Evolutionary conservation across 2,113 vertebrate genomes (phyloP), one percentile per base, ranked within the genome.

Genomic region (Laticauda laticaudata): DNA sequence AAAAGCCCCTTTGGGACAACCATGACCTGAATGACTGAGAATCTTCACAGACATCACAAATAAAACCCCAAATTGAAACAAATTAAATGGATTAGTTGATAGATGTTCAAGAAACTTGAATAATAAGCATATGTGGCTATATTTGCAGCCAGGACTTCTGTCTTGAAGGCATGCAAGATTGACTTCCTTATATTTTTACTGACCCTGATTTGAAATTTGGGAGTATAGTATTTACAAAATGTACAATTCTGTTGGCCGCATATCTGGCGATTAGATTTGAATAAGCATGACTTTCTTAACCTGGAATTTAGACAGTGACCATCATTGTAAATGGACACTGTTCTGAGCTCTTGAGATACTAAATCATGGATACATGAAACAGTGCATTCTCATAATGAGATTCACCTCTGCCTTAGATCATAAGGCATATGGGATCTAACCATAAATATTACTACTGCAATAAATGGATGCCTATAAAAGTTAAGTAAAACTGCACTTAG

Each of bases 401-500:
- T 92, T 69, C 34, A 20, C 21, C 21, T 29, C 24, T 20, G 10
- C 2, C 93, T 95, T 85, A 94, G 34, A 90, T 85, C 87, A 90
- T 48, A 81, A 61, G 3, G 75, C 0, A 0, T 81, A 23, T 90
- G 86, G 0, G 0, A 0, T 81, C 56, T 86, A 51, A 86, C 29
- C 59, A 43, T 91, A 92, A 88, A 92, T 93, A 87, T 94, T 95
- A 93, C 0, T 21, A 61, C 93, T 86, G 45, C 56, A 26, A 29
- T 18, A 53, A 92, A 14, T 92, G 14, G n/a, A 26, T 88, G 91
- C 75, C 91, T 92, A 54, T 34, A 0, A 4, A 87, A 55, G 90
- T 92, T 94, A 94, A 96, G 55, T 94, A 86, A 90, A 86, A 15
- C 91, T 91, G 91, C 64, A 94, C 39, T 95, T 92, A 29, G 43